Evolutionary conservation across 2,888 invertebrate genomes (phyloP).

Genomic region (Mantis religiosa): DNA sequence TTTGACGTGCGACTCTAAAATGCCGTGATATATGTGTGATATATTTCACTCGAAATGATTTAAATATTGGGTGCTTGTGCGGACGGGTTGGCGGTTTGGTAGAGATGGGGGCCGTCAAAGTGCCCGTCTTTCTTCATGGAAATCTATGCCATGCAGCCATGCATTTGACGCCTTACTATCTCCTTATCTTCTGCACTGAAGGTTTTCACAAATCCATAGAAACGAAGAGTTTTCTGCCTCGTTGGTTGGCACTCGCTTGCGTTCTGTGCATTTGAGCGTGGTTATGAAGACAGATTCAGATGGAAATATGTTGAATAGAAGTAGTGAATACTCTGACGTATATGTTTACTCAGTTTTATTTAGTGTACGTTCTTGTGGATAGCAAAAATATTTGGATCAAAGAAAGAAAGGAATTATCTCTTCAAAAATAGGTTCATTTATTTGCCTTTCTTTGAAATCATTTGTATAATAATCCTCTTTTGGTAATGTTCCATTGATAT

Average conservation of each 20-base stretch:
- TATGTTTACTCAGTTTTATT: too few relatives aligned
- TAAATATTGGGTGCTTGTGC: slow-evolving; percentile 18
- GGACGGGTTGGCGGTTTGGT: not conserved
- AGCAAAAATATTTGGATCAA: too few relatives aligned
- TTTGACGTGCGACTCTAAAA: slow-evolving; percentile 19
- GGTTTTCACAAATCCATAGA: not conserved
- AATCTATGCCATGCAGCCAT: not conserved
- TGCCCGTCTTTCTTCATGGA: not conserved
- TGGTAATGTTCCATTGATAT: too few relatives aligned
- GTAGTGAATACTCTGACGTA: too few relatives aligned
- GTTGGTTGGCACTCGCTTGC: not conserved
- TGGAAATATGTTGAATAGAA: too few relatives aligned
- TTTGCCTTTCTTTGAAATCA: too few relatives aligned
- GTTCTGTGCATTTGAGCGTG: too few relatives aligned
- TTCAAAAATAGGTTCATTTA: too few relatives aligned
- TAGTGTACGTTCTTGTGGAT: too few relatives aligned
- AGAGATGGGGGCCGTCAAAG: not conserved
- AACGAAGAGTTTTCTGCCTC: not conserved
- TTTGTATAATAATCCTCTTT: too few relatives aligned
- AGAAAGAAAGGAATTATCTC: too few relatives aligned
- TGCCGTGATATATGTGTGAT: slow-evolving; percentile 17
- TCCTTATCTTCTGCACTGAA: not conserved
- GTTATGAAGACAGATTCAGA: too few relatives aligned
- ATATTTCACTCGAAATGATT: slow-evolving; percentile 22
- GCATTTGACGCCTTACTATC: not conserved